Base-by-base conservation (phyloP, 2,888 invertebrate genomes). In the Napeogenes inachia region DNA sequence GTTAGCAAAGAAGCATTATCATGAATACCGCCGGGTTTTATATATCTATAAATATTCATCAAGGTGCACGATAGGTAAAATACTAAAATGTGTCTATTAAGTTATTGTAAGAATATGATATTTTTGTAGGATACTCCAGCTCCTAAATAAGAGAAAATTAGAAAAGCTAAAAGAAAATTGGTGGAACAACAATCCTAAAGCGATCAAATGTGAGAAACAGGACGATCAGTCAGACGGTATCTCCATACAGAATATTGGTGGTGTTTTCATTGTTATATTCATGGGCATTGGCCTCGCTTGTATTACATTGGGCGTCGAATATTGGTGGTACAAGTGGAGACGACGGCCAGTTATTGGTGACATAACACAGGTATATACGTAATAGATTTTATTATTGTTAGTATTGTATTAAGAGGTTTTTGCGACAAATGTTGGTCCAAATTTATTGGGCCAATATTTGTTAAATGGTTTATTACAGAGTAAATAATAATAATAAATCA, bases 161-260 rank as follows among this genome's bases (percentile, higher is more conserved):
- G 99, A 99, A 84, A 96, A 97, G 72, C 87, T 99, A 13, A 99
- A 99, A 85, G 98, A 98, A 75, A 94, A 93, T 73, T 99, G 99
- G 99, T 99, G 99, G 99, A 95, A 94, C 73, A 94, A 95, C 68
- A 98, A 98, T 75, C 95, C 94, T 0, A 92, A 93, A 6, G 93
- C 93, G 45, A 93, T 93, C 73, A 92, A 93, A 66, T 97, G 97
- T 74, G 96, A 96, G 72, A 95, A 96, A 71, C 95, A 96, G 60
- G 97, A 97, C 76, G 96, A 98, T 78, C 97, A 98, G 78, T 96
- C 96, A 3, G 99, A 98, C 78, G 99, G 99, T 57, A 99, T 99
- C 77, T 98, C 98, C 65, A 98, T 99, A 65, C 95, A 98, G 78
- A 99, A 99, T 81, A 99, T 99, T 71, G 99, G 98, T 56, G 99